These are phyloP conservation scores for Bagarius yarrelli DNA, from an alignment of 2,113 vertebrate genomes.

Conservation along the genomic window DNA sequence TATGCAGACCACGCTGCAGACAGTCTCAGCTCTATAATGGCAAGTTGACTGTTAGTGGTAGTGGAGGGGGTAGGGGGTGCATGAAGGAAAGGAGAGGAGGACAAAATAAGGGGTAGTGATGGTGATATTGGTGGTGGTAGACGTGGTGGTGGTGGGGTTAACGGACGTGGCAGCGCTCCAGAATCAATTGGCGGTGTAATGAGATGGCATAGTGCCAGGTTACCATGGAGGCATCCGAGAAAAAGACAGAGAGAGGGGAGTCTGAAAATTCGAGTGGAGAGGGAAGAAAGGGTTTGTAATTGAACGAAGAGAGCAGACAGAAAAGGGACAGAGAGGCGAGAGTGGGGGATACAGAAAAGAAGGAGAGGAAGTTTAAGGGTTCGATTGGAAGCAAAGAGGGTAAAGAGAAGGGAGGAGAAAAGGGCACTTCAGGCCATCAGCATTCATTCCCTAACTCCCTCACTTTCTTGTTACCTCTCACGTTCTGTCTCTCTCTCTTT, in stretches of 20 bases:
- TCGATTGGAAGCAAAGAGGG: conserved; percentile 18
- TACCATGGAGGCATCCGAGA: conserved; percentile 74
- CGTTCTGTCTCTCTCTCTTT: conserved; percentile 42
- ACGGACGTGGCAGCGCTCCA: conserved; percentile 75
- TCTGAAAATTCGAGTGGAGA: conserved; percentile 69
- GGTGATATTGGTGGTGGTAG: conserved; percentile 25
- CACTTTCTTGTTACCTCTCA: conserved; percentile 53
- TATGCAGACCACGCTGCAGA: conserved; percentile 67
- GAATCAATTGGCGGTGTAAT: conserved; percentile 82
- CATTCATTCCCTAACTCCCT: conserved; percentile 45
- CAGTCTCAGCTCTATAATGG: conserved; percentile 70
- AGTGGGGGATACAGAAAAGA: conserved; percentile 54
- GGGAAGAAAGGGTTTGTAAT: conserved; percentile 7
- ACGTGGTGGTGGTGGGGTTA: conserved; percentile 52
- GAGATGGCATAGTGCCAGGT: conserved; percentile 79
- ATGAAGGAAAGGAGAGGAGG: conserved; percentile 28
- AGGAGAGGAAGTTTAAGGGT: conserved; percentile 46
- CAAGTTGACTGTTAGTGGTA: conserved; percentile 58
- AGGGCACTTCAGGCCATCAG: conserved; percentile 38
- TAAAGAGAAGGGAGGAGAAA: conserved; percentile 28
- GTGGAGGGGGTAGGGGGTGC: conserved; percentile 20
- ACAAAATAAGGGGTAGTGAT: conserved; percentile 41
- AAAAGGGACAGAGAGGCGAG: conserved; percentile 29
- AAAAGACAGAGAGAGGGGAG: conserved; percentile 52
- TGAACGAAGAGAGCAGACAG: conserved; percentile 35